Evolutionary conservation across 2,888 invertebrate genomes (phyloP).

Genomic region (Clivina fossor): DNA sequence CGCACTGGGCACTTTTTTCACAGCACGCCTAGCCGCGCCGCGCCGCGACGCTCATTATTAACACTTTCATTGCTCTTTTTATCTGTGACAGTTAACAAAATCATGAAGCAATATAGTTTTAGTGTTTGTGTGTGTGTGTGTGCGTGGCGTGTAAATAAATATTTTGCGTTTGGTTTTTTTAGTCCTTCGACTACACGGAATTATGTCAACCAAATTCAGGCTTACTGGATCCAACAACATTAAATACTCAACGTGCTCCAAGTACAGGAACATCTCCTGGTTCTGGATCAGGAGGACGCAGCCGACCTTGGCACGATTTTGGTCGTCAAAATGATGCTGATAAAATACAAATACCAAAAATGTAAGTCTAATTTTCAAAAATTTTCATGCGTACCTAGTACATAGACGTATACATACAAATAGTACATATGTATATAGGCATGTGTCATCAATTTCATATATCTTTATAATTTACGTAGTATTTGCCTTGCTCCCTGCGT

Average conservation of each 20-base stretch:
- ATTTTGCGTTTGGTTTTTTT: conserved; percentile 45
- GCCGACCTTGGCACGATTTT: conserved; percentile 92
- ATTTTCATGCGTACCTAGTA: background rate
- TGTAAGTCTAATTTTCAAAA: conserved; percentile 73
- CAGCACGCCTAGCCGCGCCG: conserved; percentile 6
- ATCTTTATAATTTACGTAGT: conserved; percentile 4
- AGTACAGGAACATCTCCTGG: conserved; percentile 50
- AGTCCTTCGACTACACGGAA: conserved; percentile 94
- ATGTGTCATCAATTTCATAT: background rate
- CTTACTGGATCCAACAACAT: conserved; percentile 50
- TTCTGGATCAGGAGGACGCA: conserved; percentile 64
- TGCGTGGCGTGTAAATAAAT: background rate
- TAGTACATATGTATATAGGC: background rate
- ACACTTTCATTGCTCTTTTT: no score
- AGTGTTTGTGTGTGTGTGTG: conserved; percentile 1
- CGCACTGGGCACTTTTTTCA: conserved; percentile 30
- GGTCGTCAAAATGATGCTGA: conserved; percentile 92
- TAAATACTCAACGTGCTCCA: conserved; percentile 48
- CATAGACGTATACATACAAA: no score
- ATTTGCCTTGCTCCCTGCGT: background rate
- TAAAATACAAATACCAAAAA: conserved; percentile 96
- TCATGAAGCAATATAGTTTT: no score
- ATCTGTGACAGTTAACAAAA: no score
- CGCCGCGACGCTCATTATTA: no score
- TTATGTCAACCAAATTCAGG: conserved; percentile 66